Evolutionary conservation across 2,797 vertebrate genomes (phyloP), one percentile per base, ranked within the genome.

Genomic region (Enteromius thamalakanensis): DNA sequence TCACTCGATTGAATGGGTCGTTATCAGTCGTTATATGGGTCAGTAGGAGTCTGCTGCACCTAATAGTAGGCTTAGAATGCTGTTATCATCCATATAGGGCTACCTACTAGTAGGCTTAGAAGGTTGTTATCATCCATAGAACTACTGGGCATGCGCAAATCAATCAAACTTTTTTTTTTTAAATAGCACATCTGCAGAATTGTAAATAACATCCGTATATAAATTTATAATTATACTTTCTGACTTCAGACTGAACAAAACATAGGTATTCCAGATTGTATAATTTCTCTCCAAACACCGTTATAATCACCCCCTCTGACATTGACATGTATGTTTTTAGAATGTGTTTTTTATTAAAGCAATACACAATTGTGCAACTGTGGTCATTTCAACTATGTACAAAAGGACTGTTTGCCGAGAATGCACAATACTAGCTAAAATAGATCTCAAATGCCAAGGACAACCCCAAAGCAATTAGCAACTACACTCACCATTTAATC

Each of bases 401-500:
- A 37, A 6, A 53, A 34, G 19, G 49, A 53, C 29, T 37, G 49
- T 37, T 55, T n/a, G 14, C 58, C 12, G 23, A 62, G 75, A 60
- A 19, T 64, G 9, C 53, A 62, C 4, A 45, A 29, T 64, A 29
- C 40, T 64, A 32, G 76, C 42, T 77, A 21, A 47, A 77, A 32
- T 55, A 53, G 17, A 32, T 47, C 23, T 77, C 58, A 77, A 47
- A 77, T 62, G 40, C 37, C 58, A 32, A 64, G 17, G 9, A 77
- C 40, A 64, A 12, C 17, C 40, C 42, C 23, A 64, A 62, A 64
- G 17, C 17, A 64, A 64, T 77, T 77, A 77, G 26, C 58, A 47
- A 26, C 23, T 45, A 26, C 75, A 77, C 45, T 60, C n/a, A 64
- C 40, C 40, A 77, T 77, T 47, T 77, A 64, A 64, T 77, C 58